phyloP scores from a whole-genome alignment of 1,140 invertebrate genomes.

The Antheraea mylitta region DNA sequence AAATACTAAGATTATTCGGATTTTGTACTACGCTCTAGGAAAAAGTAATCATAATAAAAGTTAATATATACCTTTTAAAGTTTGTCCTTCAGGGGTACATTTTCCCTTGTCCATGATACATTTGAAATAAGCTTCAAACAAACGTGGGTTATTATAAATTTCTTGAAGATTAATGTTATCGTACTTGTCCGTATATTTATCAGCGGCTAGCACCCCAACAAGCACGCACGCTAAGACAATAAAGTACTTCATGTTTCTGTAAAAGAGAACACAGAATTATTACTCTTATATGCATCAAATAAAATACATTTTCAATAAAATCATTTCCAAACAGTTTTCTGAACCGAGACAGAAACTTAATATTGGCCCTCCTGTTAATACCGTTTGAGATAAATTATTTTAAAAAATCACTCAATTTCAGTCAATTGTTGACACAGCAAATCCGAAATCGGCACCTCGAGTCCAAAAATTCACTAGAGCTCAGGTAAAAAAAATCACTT shows the following conservation, averaged over 20 bases:
- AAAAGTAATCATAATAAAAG: background rate
- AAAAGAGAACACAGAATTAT: background rate
- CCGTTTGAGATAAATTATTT: too few species aligned
- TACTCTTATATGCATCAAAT: too few species aligned
- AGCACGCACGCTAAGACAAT: constrained; percentile 61
- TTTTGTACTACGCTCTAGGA: too few species aligned
- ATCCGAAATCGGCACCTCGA: too few species aligned
- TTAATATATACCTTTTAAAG: constrained; percentile 82
- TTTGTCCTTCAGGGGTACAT: constrained; percentile 85
- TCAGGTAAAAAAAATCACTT: too few species aligned
- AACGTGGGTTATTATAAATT: constrained; percentile 83
- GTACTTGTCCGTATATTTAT: constrained; percentile 85
- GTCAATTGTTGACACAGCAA: too few species aligned
- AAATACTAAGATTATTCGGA: too few species aligned
- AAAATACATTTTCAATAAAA: background rate
- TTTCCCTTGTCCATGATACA: constrained; percentile 84
- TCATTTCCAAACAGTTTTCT: background rate
- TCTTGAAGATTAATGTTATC: constrained; percentile 86
- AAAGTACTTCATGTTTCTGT: constrained; percentile 27
- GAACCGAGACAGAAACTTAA: too few species aligned
- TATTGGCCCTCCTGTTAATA: too few species aligned
- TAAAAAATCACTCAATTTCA: too few species aligned
- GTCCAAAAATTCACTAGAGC: too few species aligned
- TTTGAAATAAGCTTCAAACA: constrained; percentile 83
- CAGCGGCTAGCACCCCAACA: constrained; percentile 54